A percentile compares a stretch with the other conserved stretches of the same genome.
Evolutionary conservation across 2,888 invertebrate species (phyloP).

Genomic region (Crepidodera aurea): DNA sequence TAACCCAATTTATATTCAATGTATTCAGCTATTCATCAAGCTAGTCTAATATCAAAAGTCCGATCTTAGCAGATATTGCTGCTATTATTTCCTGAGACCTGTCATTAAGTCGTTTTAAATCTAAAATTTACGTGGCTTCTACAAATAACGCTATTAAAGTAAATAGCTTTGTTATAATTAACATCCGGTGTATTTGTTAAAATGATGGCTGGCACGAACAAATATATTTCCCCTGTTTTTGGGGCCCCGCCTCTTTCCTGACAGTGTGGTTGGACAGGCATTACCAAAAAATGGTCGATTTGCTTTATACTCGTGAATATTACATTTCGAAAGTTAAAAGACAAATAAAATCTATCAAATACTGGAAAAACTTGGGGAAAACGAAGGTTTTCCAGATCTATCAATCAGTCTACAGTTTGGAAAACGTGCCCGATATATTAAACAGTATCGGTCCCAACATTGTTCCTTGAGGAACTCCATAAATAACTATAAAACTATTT

Average conservation of each 20-base stretch:
- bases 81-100: constrained; percentile 14
- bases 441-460: too few species aligned
- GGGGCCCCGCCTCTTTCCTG: constrained; percentile 5
- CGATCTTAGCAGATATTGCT: constrained; percentile 9
- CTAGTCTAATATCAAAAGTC: not conserved
- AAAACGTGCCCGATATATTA: too few species aligned
- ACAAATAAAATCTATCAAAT: too few species aligned
- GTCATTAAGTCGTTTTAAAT: constrained; percentile 8
- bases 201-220: constrained; percentile 13
- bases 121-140: constrained; percentile 1
- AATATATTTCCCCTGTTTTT: constrained; percentile 8
- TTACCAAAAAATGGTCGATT: constrained; percentile 6
- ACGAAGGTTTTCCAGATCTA: too few species aligned
- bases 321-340: not conserved
- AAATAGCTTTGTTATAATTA: constrained; percentile 22
- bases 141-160: constrained; percentile 18
- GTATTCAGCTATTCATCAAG: constrained; percentile 7
- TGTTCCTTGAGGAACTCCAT: too few species aligned
- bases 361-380: too few species aligned
- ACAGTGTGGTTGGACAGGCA: not conserved
- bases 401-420: too few species aligned
- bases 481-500: too few species aligned
- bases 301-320: not conserved
- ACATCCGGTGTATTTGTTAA: constrained; percentile 19
- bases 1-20: constrained; percentile 14